These are phyloP conservation scores for Drosophila anceps DNA, from an alignment of 2,888 invertebrate species.

Conservation along the genomic window DNA sequence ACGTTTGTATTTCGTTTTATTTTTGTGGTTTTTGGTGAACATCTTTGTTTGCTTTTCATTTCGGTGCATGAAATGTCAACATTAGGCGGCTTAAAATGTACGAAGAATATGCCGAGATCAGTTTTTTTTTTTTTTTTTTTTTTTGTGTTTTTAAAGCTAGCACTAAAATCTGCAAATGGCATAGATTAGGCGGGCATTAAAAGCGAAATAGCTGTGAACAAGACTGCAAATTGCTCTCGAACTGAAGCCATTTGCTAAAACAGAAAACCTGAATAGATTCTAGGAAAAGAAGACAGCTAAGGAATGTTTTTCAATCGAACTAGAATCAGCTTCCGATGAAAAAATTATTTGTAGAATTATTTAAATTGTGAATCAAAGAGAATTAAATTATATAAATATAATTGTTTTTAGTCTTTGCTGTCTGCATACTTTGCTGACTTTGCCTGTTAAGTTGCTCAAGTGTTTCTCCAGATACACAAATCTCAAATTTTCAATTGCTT, in stretches of 20 bases:
- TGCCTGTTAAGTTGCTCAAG: no score
- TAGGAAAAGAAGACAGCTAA: neutral
- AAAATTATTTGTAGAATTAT: no score
- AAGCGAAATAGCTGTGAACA: neutral
- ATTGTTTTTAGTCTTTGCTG: no score
- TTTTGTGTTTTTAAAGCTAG: neutral
- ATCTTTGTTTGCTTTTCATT: conserved; percentile 32
- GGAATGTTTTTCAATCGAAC: neutral
- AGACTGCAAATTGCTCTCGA: neutral
- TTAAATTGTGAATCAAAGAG: no score
- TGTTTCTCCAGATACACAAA: no score
- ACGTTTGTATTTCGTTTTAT: conserved; percentile 4
- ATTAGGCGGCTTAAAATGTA: conserved; percentile 14
- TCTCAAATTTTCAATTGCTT: no score
- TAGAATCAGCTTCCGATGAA: no score
- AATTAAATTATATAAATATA: no score
- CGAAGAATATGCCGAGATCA: neutral
- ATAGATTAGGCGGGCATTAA: neutral
- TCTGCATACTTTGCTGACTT: no score
- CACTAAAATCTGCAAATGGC: neutral
- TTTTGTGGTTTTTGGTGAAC: neutral
- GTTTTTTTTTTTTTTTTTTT: neutral
- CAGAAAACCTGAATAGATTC: neutral
- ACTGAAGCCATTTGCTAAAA: neutral
- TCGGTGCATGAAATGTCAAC: conserved; percentile 11